Conservation (phyloP, 1,140 invertebrate genomes). For the Heliconius nattereri region DNA sequence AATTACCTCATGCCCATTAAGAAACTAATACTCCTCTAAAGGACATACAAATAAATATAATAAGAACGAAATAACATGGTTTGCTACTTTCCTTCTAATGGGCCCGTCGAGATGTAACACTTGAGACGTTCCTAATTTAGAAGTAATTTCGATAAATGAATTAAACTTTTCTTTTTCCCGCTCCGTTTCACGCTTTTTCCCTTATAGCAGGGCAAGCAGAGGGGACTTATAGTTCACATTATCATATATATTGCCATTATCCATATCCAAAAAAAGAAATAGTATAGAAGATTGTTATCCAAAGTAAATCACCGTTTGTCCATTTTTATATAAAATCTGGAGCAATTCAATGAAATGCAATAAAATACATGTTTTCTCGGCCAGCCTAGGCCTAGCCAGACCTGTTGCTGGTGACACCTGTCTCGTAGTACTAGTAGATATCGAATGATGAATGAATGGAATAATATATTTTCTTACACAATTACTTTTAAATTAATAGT, state of each 20-base stretch:
- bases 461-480: neutral
- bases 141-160: neutral
- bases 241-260: no score
- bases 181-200: no score
- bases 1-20: neutral
- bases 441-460: neutral
- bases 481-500: neutral
- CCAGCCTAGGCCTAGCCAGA: slow-evolving; percentile 24
- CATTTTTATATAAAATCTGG: no score
- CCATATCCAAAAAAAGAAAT: no score
- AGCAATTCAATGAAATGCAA: no score
- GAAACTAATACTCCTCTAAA: neutral
- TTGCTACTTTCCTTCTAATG: slow-evolving; percentile 1
- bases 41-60: neutral
- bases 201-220: no score
- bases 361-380: neutral
- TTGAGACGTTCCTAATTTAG: neutral
- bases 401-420: slow-evolving; percentile 24
- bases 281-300: neutral
- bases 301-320: no score
- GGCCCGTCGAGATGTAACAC: neutral
- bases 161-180: neutral
- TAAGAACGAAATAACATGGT: slow-evolving; percentile 1
- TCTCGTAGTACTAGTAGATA: slow-evolving; percentile 8
- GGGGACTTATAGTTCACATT: no score